Conservation (phyloP, 2,113 vertebrate genomes). For the Channa maculata region DNA sequence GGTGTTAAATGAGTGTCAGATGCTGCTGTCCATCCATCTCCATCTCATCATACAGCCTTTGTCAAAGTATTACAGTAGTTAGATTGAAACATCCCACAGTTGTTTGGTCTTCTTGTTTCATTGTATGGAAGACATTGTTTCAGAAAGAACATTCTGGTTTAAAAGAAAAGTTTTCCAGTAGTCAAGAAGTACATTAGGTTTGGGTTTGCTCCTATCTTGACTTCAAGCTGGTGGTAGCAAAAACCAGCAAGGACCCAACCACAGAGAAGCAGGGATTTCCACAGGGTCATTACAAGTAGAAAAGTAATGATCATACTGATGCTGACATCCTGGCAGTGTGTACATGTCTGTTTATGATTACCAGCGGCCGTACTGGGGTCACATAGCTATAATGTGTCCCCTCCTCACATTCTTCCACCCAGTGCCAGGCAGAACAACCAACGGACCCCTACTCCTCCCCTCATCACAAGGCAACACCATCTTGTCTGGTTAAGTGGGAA, state of each 20-base stretch:
- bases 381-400: constrained; percentile 21
- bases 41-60: constrained; percentile 12
- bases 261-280: neutral
- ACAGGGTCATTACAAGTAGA: neutral
- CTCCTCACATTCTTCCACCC: constrained; percentile 8
- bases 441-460: neutral
- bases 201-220: neutral
- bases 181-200: no score
- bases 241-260: neutral
- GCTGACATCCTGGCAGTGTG: no score
- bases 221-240: constrained; percentile 16
- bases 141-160: no score
- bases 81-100: neutral
- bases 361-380: constrained; percentile 29
- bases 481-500: constrained; percentile 43
- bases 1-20: neutral
- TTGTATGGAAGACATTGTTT: neutral
- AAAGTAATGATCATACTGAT: constrained; percentile 2
- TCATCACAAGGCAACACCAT: constrained; percentile 38
- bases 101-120: constrained; percentile 11
- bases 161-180: no score
- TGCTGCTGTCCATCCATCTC: constrained; percentile 19
- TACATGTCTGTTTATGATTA: constrained; percentile 1
- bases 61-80: constrained; percentile 4
- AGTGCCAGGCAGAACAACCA: constrained; percentile 59